These are phyloP conservation scores for Columba janthina DNA, from an alignment of 2,113 vertebrate species.

Conservation along the genomic window DNA sequence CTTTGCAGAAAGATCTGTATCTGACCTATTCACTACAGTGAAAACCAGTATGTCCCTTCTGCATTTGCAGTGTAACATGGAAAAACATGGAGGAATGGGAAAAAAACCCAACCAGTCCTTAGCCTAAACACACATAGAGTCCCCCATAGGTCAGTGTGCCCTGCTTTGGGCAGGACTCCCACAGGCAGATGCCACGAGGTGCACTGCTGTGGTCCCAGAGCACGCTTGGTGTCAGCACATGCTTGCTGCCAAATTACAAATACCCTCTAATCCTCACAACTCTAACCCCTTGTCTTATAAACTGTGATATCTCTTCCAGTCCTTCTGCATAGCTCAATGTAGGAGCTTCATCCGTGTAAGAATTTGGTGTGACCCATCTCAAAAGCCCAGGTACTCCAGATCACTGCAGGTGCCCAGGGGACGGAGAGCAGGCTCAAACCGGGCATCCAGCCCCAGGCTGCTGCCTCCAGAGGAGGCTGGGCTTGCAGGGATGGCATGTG, in stretches of 20 bases:
- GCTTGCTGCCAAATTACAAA: too few relatives aligned
- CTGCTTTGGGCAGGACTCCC: neutral
- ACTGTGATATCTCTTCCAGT: neutral
- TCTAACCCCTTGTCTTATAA: neutral
- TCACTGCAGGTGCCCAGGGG: neutral
- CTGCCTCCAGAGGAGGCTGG: neutral
- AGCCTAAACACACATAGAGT: rapidly evolving
- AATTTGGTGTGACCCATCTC: neutral
- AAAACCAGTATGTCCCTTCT: neutral
- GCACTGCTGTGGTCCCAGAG: rapidly evolving
- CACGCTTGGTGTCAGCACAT: rapidly evolving
- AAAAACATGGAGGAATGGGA: neutral
- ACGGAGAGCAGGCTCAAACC: rapidly evolving
- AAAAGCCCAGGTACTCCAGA: neutral
- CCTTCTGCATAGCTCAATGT: rapidly evolving
- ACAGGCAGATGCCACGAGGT: rapidly evolving
- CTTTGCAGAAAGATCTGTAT: neutral
- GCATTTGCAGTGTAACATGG: neutral
- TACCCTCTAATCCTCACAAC: too few relatives aligned
- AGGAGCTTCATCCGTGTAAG: neutral
- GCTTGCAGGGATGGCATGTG: neutral
- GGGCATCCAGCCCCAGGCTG: neutral
- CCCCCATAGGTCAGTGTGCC: rapidly evolving
- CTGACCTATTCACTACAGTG: neutral
- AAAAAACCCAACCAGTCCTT: neutral